Conservation (phyloP, 2,888 invertebrate genomes). For the Polymixis lichenea region DNA sequence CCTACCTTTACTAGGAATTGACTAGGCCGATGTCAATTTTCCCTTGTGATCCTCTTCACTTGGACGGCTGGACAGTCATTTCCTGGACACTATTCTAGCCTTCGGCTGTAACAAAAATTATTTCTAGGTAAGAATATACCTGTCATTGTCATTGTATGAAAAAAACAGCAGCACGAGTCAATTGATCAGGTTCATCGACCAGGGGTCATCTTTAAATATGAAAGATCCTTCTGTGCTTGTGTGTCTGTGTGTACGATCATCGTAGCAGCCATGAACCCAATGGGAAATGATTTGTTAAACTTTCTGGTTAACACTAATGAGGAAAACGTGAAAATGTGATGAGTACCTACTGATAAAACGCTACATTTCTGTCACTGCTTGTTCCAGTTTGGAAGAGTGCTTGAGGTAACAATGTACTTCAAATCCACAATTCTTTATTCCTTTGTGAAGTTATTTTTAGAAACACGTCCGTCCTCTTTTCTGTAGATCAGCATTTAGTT, state of each 20-base stretch:
- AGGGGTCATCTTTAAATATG: too few relatives aligned
- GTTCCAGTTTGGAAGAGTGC: constrained; percentile 16
- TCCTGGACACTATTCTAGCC: background rate
- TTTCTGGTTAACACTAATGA: background rate
- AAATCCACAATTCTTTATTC: constrained; percentile 41
- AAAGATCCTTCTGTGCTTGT: too few relatives aligned
- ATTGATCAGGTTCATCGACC: too few relatives aligned
- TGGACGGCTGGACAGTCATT: constrained; percentile 3
- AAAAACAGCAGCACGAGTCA: too few relatives aligned
- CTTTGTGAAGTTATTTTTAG: constrained; percentile 46
- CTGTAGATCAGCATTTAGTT: constrained; percentile 1
- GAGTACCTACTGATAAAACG: constrained; percentile 14
- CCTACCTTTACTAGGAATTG: background rate
- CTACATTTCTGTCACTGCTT: constrained; percentile 25
- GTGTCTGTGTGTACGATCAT: too few relatives aligned
- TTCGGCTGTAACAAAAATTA: background rate
- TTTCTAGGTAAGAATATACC: background rate
- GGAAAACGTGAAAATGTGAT: background rate
- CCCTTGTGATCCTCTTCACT: constrained; percentile 37
- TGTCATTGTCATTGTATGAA: too few relatives aligned
- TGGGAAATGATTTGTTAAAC: background rate
- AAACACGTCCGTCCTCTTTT: background rate
- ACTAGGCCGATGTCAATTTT: constrained; percentile 29
- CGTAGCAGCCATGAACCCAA: background rate
- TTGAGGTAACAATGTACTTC: constrained; percentile 54